Conservation (phyloP, 2,797 vertebrate species). For the Spheniscus humboldti region DNA sequence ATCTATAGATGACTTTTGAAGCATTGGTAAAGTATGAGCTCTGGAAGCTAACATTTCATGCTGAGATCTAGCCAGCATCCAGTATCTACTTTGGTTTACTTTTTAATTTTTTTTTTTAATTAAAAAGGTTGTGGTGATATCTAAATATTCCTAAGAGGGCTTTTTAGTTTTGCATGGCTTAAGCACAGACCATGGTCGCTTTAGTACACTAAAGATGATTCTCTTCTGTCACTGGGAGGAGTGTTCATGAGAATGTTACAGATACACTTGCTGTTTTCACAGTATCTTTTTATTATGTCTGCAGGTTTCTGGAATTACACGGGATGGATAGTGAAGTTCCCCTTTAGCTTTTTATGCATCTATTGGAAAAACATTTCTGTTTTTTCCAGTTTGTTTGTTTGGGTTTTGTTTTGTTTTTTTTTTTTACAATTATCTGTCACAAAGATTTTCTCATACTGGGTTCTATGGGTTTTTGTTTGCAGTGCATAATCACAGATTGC, state of each 20-base stretch:
- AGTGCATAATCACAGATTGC: background rate
- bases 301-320: background rate
- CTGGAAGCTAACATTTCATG: background rate
- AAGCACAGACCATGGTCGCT: background rate
- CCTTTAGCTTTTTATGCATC: background rate
- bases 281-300: background rate
- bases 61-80: background rate
- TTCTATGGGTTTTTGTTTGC: background rate
- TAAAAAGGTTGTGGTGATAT: background rate
- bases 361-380: background rate
- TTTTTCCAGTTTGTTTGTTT: background rate
- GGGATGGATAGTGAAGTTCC: background rate
- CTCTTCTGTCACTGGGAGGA: background rate
- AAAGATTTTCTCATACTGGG: background rate
- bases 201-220: background rate
- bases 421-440: background rate
- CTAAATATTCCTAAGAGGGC: background rate
- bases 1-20: background rate
- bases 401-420: no score
- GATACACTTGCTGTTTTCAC: background rate
- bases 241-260: fast-evolving
- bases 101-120: background rate
- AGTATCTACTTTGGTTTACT: background rate
- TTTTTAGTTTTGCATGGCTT: background rate
- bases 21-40: background rate